Conservation (phyloP, 2,888 invertebrate species). For the Sinelater perroti region DNA sequence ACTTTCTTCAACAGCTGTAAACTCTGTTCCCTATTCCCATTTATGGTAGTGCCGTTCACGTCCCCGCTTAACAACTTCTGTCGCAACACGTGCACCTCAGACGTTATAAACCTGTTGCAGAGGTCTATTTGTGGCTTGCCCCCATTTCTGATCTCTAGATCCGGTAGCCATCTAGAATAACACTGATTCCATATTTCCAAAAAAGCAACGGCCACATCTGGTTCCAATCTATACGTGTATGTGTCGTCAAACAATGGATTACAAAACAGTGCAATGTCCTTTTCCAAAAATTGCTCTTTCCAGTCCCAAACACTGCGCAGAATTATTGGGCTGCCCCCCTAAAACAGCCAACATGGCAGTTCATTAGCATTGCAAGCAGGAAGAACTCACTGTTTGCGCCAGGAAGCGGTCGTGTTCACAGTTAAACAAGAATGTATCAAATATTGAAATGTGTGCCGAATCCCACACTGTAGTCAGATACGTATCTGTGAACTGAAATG, state of each 20-base stretch:
- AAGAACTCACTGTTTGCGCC: slow-evolving; percentile 68
- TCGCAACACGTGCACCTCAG: slow-evolving; percentile 62
- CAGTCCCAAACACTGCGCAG: slow-evolving; percentile 89
- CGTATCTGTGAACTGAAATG: slow-evolving; percentile 92
- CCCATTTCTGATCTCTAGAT: slow-evolving; percentile 79
- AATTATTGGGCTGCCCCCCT: slow-evolving; percentile 61
- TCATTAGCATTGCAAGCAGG: background rate
- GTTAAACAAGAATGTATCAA: slow-evolving; percentile 94
- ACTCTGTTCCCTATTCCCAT: slow-evolving; percentile 54
- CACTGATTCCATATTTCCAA: slow-evolving; percentile 87
- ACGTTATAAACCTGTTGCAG: slow-evolving; percentile 61
- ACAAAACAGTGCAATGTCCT: slow-evolving; percentile 82
- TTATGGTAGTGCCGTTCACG: slow-evolving; percentile 31
- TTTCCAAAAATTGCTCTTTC: slow-evolving; percentile 85
- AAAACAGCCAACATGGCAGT: slow-evolving; percentile 25
- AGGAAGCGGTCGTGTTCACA: slow-evolving; percentile 78
- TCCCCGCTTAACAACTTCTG: slow-evolving; percentile 49
- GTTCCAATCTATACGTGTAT: slow-evolving; percentile 59
- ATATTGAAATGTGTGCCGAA: slow-evolving; percentile 84
- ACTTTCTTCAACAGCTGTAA: slow-evolving; percentile 56
- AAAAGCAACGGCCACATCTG: slow-evolving; percentile 64
- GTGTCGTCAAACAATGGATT: slow-evolving; percentile 78
- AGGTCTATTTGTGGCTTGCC: slow-evolving; percentile 70
- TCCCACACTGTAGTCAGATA: slow-evolving; percentile 95
- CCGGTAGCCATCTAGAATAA: slow-evolving; percentile 88